Percentiles rank a stretch among this genome's conserved stretches.
Conservation (phyloP, 2,797 vertebrate species). For the Galago senegalensis region DNA sequence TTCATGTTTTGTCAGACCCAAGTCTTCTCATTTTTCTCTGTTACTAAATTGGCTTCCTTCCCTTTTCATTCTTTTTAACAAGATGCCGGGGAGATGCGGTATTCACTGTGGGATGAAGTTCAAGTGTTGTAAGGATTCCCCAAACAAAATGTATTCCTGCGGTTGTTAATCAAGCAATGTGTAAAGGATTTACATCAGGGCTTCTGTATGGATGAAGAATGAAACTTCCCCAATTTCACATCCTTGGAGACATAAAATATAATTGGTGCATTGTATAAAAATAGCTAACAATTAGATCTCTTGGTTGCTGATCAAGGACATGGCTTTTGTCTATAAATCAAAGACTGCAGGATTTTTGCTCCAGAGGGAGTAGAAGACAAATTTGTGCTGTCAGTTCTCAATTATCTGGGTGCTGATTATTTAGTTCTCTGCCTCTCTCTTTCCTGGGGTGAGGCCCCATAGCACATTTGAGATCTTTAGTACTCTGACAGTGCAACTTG, state of each 20-base stretch:
- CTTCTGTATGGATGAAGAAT: neutral
- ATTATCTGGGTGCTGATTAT: slow-evolving; percentile 15
- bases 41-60: slow-evolving; percentile 41
- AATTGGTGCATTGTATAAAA: slow-evolving; percentile 3
- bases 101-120: slow-evolving; percentile 10
- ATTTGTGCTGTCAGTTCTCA: neutral
- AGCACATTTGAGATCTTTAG: neutral
- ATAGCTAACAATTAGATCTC: slow-evolving; percentile 40
- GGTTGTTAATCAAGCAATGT: slow-evolving; percentile 14
- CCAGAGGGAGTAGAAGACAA: neutral
- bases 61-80: slow-evolving; percentile 45
- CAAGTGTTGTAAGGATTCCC: slow-evolving; percentile 1
- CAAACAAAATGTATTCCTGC: slow-evolving; percentile 2
- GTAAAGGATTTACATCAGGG: slow-evolving; percentile 29
- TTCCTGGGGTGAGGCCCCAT: neutral
- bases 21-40: neutral
- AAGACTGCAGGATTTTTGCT: neutral
- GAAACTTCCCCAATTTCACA: neutral
- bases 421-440: neutral
- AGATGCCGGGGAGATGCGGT: neutral
- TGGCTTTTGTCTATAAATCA: slow-evolving; percentile 51
- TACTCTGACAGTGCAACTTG: neutral
- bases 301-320: slow-evolving; percentile 26
- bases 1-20: neutral
- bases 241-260: slow-evolving; percentile 1